phyloP scores from a whole-genome alignment of 2,113 vertebrate species.

The Pterocles gutturalis region DNA sequence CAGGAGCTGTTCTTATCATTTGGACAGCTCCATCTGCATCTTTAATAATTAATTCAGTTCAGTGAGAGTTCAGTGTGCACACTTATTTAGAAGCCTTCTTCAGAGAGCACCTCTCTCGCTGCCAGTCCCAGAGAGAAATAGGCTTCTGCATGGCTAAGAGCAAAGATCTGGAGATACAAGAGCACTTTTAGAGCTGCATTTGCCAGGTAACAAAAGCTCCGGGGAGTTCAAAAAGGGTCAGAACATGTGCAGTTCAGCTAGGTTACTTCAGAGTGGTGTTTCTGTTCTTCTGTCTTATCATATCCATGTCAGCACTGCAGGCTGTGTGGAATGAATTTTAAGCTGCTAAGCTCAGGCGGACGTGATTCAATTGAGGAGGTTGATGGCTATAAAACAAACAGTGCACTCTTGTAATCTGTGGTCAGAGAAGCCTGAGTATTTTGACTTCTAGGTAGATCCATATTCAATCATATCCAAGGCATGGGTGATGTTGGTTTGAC shows the following conservation, averaged over 20 bases:
- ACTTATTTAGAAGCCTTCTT: constrained; percentile 88
- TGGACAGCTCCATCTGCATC: constrained; percentile 98
- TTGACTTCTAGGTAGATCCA: not conserved
- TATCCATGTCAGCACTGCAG: constrained; percentile 95
- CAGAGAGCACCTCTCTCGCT: constrained; percentile 79
- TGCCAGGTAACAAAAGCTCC: constrained; percentile 85
- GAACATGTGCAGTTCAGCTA: constrained; percentile 89
- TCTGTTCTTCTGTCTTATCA: constrained; percentile 93
- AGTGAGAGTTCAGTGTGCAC: constrained; percentile 92
- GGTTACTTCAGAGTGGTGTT: constrained; percentile 89
- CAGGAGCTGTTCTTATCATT: constrained; percentile 95
- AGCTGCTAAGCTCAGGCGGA: constrained; percentile 79
- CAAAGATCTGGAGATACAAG: constrained; percentile 86
- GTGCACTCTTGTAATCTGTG: constrained; percentile 61
- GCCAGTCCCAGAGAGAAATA: constrained; percentile 84
- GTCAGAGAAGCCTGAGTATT: constrained; percentile 59
- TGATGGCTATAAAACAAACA: constrained; percentile 81
- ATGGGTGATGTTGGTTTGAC: not conserved
- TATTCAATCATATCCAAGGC: not conserved
- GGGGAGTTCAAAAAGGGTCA: constrained; percentile 87
- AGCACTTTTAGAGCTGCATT: constrained; percentile 81
- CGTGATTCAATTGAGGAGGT: constrained; percentile 83
- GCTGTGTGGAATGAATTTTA: constrained; percentile 90
- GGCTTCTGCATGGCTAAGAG: constrained; percentile 93
- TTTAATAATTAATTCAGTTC: constrained; percentile 99